Evolutionary conservation across 1,140 invertebrate species (phyloP).

Genomic region (Tetramorium parvispinum): DNA sequence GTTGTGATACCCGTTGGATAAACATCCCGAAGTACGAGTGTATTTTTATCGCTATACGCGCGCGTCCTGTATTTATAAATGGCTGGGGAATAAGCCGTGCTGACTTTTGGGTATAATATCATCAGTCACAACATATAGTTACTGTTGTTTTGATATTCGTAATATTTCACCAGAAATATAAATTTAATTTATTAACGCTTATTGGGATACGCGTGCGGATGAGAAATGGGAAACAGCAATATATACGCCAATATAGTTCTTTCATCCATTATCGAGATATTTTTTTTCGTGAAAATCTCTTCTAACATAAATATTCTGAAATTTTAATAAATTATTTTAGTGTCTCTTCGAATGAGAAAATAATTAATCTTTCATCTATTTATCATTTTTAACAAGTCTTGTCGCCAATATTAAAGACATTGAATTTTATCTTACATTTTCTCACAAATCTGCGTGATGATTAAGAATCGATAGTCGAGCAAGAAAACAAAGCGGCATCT

Average conservation of each 20-base stretch:
- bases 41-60: conserved; percentile 28
- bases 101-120: conserved; percentile 30
- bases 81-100: conserved; percentile 14
- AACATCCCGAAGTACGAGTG: conserved; percentile 21
- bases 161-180: conserved; percentile 3
- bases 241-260: neutral
- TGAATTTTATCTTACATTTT: neutral
- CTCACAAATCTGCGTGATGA: neutral
- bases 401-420: neutral
- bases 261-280: neutral
- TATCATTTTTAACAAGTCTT: neutral
- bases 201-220: neutral
- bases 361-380: neutral
- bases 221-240: conserved; percentile 29
- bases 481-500: neutral
- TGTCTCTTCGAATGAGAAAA: neutral
- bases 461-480: neutral
- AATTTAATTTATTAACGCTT: conserved; percentile 49
- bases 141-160: conserved; percentile 10
- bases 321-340: neutral
- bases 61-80: conserved; percentile 40
- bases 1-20: conserved; percentile 3
- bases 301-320: neutral
- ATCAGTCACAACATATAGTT: conserved; percentile 26
- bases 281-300: neutral